Conservation (phyloP, 2,797 vertebrate species). For the Ptychadena robeensis region DNA sequence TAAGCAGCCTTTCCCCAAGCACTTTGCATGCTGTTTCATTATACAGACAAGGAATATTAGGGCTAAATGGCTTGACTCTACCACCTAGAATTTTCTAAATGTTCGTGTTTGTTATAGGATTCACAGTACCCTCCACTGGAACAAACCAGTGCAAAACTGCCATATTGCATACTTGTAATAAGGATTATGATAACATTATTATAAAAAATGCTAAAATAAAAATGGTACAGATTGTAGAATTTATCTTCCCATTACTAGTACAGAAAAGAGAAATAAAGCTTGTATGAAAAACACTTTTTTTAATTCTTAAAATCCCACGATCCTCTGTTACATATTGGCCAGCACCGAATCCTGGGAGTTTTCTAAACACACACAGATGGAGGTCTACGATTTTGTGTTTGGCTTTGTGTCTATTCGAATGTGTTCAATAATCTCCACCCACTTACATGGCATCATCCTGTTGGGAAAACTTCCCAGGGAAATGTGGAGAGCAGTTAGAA, state of each 20-base stretch:
- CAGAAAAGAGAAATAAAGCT: background rate
- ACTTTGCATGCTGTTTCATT: too few relatives aligned
- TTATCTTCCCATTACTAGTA: background rate
- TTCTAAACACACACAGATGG: background rate
- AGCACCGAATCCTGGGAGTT: background rate
- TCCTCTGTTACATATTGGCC: background rate
- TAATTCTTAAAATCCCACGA: background rate
- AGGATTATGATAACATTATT: background rate
- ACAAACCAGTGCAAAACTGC: too few relatives aligned
- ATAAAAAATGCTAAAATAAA: background rate
- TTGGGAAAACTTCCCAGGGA: conserved; percentile 6
- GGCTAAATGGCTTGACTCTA: too few relatives aligned
- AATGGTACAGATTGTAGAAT: background rate
- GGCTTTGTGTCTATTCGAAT: background rate
- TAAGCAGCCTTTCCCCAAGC: too few relatives aligned
- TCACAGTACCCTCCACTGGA: too few relatives aligned
- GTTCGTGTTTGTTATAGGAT: too few relatives aligned
- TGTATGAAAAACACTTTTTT: background rate
- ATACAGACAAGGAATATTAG: too few relatives aligned
- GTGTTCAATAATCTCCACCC: background rate
- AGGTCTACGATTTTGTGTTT: background rate
- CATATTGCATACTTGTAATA: too few relatives aligned
- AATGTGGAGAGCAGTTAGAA: background rate
- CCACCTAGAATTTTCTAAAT: too few relatives aligned
- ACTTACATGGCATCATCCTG: conserved; percentile 2